Conservation (phyloP, 2,888 invertebrate species). For the Apomyelois bistriatella region DNA sequence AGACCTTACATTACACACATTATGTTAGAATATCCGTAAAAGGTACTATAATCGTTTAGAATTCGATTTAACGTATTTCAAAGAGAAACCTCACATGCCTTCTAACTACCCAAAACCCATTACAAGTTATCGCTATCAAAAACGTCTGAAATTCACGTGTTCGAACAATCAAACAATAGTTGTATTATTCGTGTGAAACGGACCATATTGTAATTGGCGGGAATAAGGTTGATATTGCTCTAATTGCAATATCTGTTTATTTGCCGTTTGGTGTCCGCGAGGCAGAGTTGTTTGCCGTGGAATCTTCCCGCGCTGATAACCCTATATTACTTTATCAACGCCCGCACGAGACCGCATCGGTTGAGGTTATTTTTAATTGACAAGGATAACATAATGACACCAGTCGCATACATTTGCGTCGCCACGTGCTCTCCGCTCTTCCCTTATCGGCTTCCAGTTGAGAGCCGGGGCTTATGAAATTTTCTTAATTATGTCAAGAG, state of each 20-base stretch:
- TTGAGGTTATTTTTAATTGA: constrained; percentile 41
- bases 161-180: background rate
- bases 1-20: too few species aligned
- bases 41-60: too few species aligned
- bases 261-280: constrained; percentile 19
- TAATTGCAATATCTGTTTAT: constrained; percentile 23
- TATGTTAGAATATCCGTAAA: too few species aligned
- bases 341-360: constrained; percentile 56
- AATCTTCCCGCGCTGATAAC: constrained; percentile 67
- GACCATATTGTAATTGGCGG: background rate
- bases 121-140: background rate
- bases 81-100: too few species aligned
- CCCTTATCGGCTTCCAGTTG: background rate
- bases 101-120: too few species aligned
- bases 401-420: constrained; percentile 22
- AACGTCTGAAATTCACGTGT: constrained; percentile 4
- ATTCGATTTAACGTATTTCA: too few species aligned
- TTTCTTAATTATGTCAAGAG: constrained; percentile 3
- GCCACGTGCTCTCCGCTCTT: constrained; percentile 26
- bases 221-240: constrained; percentile 12
- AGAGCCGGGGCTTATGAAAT: constrained; percentile 10
- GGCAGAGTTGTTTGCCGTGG: constrained; percentile 67
- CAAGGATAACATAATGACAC: constrained; percentile 32
- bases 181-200: background rate
- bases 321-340: constrained; percentile 55